Evolutionary conservation across 1,140 invertebrate species (phyloP).

Genomic region (Sinella curviseta): DNA sequence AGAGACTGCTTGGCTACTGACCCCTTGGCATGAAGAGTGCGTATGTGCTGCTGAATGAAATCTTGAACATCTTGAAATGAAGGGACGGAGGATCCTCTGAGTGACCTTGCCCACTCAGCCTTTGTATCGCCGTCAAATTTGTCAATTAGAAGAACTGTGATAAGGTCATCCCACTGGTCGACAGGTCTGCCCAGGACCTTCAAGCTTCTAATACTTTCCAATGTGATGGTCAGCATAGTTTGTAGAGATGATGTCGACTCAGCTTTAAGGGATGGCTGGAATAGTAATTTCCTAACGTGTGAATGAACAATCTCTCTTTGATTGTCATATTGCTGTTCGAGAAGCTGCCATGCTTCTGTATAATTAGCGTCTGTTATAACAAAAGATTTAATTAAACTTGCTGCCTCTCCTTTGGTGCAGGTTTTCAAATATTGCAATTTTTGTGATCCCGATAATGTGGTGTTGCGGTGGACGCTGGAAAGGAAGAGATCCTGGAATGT

Average conservation of each 20-base stretch:
- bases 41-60: neutral
- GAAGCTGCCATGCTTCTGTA: conserved; percentile 49
- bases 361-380: conserved; percentile 50
- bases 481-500: conserved; percentile 37
- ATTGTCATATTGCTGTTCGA: conserved; percentile 51
- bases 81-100: neutral
- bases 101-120: neutral
- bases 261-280: conserved; percentile 36
- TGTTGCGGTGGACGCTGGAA: neutral
- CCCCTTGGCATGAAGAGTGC: neutral
- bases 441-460: neutral
- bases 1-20: neutral
- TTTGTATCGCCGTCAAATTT: neutral
- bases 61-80: neutral
- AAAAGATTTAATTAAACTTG: conserved; percentile 34
- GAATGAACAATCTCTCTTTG: conserved; percentile 49
- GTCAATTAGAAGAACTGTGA: neutral
- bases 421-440: conserved; percentile 46
- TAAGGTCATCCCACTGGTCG: conserved; percentile 1
- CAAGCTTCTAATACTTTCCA: neutral
- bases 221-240: neutral
- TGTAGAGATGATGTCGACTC: conserved; percentile 7
- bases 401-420: conserved; percentile 24
- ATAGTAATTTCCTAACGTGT: conserved; percentile 51
- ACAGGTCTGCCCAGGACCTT: neutral